Evolutionary conservation across 1,140 invertebrate genomes (phyloP), one percentile per base, ranked within the genome.

Genomic region (Cotesia vestalis): DNA sequence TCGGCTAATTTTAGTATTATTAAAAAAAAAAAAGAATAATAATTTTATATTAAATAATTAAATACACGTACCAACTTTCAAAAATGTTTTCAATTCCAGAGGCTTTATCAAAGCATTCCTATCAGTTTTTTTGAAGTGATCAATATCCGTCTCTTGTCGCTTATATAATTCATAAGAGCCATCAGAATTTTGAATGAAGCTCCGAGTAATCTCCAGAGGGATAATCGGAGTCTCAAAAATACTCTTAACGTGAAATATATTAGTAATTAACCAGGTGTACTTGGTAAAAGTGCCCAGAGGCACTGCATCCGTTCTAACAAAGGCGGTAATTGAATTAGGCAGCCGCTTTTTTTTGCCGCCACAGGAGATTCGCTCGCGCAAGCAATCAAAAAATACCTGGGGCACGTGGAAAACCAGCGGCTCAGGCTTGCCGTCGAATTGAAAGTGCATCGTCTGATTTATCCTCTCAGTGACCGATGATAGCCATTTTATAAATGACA

Each of bases 401-500:
- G 92, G 92, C 53, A 91, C 90, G 77, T 92, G 91, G 80, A 93
- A 94, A 36, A 92, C 89, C 35, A 94, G 80, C 0, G 92, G 90
- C 36, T 93, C 91, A 5, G 93, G 91, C 82, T 90, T 90, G 71
- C 92, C 93, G 81, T 89, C 87, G 78, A 93, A 92, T 76, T 92
- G 91, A 82, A 91, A 94, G 84, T 94, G 92, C 92, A 95, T 94
- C 4, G 91, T 90, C 80, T 92, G 90, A 84, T 95, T 94, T 66
- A 95, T 93, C 67, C 91, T 86, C 81, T 94, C 93, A 12, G 92
- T 94, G 27, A 94, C 91, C 71, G 91, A 92, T 0, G 90, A 89
- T 3, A 94, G 84, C 93, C 93, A 94, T 68, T 90, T 86, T 2
- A 90, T 83, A 81, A 94, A 94, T n/a, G 86, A 83, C 46, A 90